These are phyloP conservation scores for Cyprinodon diabolis DNA, from an alignment of 2,797 vertebrate species.

Conservation along the genomic window DNA sequence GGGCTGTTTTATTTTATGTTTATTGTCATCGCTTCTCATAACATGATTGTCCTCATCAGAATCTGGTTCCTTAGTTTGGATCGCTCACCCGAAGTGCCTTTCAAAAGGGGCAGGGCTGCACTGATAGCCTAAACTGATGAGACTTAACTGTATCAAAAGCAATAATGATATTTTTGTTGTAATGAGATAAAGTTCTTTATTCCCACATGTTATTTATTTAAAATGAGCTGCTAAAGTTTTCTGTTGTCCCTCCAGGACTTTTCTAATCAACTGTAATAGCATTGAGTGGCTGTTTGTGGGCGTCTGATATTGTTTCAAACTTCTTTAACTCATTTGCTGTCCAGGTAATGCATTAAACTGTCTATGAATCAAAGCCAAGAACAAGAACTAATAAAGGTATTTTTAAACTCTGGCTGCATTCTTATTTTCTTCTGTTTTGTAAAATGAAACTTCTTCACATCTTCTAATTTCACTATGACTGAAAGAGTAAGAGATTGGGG, in stretches of 20 bases:
- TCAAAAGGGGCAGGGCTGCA: not conserved
- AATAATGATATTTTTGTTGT: slow-evolving; percentile 40
- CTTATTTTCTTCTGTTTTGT: not conserved
- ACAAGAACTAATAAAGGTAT: slow-evolving; percentile 44
- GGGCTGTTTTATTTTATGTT: slow-evolving; percentile 22
- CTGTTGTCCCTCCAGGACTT: slow-evolving; percentile 18
- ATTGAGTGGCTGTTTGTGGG: slow-evolving; percentile 26
- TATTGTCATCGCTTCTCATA: slow-evolving; percentile 16
- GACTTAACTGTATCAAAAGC: slow-evolving; percentile 42
- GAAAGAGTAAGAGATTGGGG: not conserved
- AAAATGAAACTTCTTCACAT: not conserved
- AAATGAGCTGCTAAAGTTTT: slow-evolving; percentile 11
- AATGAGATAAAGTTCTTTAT: slow-evolving; percentile 26
- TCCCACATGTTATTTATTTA: slow-evolving; percentile 50
- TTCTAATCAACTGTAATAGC: slow-evolving; percentile 45
- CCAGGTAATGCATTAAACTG: slow-evolving; percentile 8
- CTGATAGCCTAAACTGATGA: slow-evolving; percentile 10
- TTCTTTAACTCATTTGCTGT: slow-evolving; percentile 4
- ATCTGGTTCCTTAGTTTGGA: slow-evolving; percentile 35
- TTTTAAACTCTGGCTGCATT: slow-evolving; percentile 18
- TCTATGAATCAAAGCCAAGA: slow-evolving; percentile 3
- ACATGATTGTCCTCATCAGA: slow-evolving; percentile 13
- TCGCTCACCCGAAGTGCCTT: slow-evolving; percentile 46
- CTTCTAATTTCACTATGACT: not conserved
- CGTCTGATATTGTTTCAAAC: slow-evolving; percentile 22